phyloP scores from a whole-genome alignment of 64 coral and sea anemone genomes.

The Hydrozoanthus tunicans region DNA sequence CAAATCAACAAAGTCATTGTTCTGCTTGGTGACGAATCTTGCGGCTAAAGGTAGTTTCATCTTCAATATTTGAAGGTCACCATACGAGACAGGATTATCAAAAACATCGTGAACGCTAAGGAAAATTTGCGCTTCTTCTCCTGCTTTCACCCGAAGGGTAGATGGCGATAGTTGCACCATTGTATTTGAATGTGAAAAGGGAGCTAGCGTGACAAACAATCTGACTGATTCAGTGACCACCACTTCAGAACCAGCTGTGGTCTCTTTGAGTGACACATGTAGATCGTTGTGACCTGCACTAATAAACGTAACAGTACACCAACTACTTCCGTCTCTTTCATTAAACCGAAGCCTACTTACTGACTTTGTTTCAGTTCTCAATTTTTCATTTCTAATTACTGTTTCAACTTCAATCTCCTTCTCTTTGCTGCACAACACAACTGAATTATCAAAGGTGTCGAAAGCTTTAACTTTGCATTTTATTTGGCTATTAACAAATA shows the following conservation, averaged over 20 bases:
- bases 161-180: not conserved
- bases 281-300: not conserved
- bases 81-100: not conserved
- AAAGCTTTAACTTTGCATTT: not conserved
- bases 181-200: not conserved
- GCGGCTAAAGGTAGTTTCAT: not conserved
- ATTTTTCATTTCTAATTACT: not conserved
- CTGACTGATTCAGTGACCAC: not conserved
- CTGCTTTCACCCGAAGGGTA: conserved; percentile 10
- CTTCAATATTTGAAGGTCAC: not conserved
- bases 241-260: not conserved
- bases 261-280: not conserved
- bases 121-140: not conserved
- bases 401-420: not conserved
- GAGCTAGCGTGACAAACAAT: conserved; percentile 5
- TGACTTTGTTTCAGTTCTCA: not conserved
- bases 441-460: conserved; percentile 19
- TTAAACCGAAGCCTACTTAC: not conserved
- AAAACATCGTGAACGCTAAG: not conserved
- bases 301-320: conserved; percentile 9
- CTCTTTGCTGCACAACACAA: not conserved
- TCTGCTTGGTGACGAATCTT: not conserved
- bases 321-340: not conserved
- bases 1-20: too few relatives aligned
- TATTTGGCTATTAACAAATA: not conserved